Percentiles rank a stretch among this genome's conserved stretches.
Conservation (phyloP, 2,888 invertebrate species). For the Thymelicus lineola region DNA sequence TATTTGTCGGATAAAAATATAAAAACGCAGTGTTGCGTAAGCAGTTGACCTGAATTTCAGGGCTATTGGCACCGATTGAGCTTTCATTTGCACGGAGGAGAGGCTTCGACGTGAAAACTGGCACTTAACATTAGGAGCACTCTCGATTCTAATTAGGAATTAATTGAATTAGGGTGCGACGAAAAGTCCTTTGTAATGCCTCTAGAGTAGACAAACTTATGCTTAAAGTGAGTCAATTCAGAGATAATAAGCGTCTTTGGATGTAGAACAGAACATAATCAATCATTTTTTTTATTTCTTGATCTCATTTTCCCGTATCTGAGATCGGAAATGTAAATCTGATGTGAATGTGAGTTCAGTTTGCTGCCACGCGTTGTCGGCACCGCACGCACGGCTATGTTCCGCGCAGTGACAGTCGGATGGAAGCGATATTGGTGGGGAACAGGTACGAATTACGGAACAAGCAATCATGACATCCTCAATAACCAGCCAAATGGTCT, state of each 20-base stretch:
- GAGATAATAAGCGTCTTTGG: background rate
- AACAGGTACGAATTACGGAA: slow-evolving; percentile 72
- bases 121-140: slow-evolving; percentile 80
- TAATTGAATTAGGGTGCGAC: slow-evolving; percentile 77
- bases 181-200: slow-evolving; percentile 65
- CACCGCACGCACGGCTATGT: slow-evolving; percentile 74
- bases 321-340: slow-evolving; percentile 38
- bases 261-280: slow-evolving; percentile 39
- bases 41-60: slow-evolving; percentile 66
- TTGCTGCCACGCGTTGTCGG: slow-evolving; percentile 70
- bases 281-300: slow-evolving; percentile 22
- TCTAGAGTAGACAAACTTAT: slow-evolving; percentile 28
- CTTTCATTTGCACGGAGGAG: slow-evolving; percentile 77
- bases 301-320: background rate
- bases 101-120: slow-evolving; percentile 75
- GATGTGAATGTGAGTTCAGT: slow-evolving; percentile 58
- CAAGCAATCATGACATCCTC: slow-evolving; percentile 71
- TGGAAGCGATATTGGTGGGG: slow-evolving; percentile 84
- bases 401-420: slow-evolving; percentile 75
- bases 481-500: slow-evolving; percentile 60
- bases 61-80: slow-evolving; percentile 58
- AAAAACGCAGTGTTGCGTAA: slow-evolving; percentile 13
- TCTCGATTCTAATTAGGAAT: slow-evolving; percentile 80
- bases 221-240: background rate
- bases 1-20: background rate